phyloP scores from a whole-genome alignment of 2,888 invertebrate genomes.

The Acronicta leporina region DNA sequence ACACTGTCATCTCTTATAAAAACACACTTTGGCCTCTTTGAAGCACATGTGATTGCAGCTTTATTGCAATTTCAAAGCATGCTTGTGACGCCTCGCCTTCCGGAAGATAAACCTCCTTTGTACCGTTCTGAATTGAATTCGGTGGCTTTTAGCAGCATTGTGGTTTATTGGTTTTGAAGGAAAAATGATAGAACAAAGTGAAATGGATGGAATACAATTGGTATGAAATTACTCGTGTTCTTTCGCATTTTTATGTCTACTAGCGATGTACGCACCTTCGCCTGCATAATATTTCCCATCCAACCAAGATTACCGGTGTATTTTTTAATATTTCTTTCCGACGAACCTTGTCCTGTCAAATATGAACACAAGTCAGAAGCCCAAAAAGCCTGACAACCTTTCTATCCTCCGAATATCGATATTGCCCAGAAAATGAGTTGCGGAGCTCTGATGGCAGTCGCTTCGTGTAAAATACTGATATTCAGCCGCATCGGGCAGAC shows the following conservation, averaged over 20 bases:
- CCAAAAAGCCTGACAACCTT: too few species aligned
- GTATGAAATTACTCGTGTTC: not conserved
- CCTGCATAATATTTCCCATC: too few species aligned
- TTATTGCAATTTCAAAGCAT: constrained; percentile 77
- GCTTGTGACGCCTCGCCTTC: constrained; percentile 51
- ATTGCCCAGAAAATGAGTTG: too few species aligned
- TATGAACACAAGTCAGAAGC: too few species aligned
- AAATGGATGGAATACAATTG: constrained; percentile 1
- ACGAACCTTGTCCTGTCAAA: too few species aligned
- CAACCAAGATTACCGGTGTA: too few species aligned
- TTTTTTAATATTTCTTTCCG: too few species aligned
- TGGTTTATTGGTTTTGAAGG: constrained; percentile 42
- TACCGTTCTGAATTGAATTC: constrained; percentile 66
- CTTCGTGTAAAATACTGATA: too few species aligned
- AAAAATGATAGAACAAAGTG: constrained; percentile 33
- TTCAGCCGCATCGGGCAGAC: too few species aligned
- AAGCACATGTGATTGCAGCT: constrained; percentile 80
- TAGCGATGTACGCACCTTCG: too few species aligned
- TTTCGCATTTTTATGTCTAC: not conserved
- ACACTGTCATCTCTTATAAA: constrained; percentile 62
- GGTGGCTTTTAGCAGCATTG: constrained; percentile 36
- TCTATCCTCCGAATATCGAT: too few species aligned
- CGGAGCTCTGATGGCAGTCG: too few species aligned
- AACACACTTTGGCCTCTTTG: constrained; percentile 73
- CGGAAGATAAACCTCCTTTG: constrained; percentile 60